Conservation (phyloP, 2,888 invertebrate species). For the Blera fallax region DNA sequence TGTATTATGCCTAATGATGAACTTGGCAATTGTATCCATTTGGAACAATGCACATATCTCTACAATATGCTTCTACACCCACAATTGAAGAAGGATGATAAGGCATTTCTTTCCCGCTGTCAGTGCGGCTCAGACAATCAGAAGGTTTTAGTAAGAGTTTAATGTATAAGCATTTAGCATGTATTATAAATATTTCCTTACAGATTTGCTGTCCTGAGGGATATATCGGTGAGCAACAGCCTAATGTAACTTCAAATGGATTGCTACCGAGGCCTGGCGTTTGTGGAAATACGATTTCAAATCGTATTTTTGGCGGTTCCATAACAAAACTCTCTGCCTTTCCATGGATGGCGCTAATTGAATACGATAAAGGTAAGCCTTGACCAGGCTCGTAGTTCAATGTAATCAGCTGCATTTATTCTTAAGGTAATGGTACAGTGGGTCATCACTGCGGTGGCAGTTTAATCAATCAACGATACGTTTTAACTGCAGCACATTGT, state of each 20-base stretch:
- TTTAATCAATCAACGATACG: conserved; percentile 85
- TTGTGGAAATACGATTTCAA: conserved; percentile 83
- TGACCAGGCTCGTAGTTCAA: no score
- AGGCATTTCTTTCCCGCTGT: conserved; percentile 83
- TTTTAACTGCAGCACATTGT: conserved; percentile 90
- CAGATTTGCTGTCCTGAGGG: background rate
- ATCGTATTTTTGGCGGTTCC: conserved; percentile 86
- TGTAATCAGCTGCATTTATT: no score
- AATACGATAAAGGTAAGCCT: conserved; percentile 83
- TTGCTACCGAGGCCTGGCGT: conserved; percentile 81
- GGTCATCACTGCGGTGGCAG: conserved; percentile 89
- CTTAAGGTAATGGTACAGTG: conserved; percentile 74
- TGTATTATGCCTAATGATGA: conserved; percentile 79
- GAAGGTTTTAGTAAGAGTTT: conserved; percentile 84
- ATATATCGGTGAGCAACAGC: background rate
- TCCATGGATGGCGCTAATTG: conserved; percentile 83
- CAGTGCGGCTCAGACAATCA: conserved; percentile 86
- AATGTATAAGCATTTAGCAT: background rate
- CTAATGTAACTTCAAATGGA: background rate
- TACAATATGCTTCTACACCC: conserved; percentile 76
- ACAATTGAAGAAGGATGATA: conserved; percentile 76
- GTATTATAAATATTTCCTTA: background rate
- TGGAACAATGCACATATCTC: conserved; percentile 78
- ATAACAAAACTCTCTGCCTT: conserved; percentile 85
- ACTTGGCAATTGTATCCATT: conserved; percentile 77